Evolutionary conservation across 2,113 vertebrate species (phyloP).

Genomic region (Kryptolebias marmoratus): DNA sequence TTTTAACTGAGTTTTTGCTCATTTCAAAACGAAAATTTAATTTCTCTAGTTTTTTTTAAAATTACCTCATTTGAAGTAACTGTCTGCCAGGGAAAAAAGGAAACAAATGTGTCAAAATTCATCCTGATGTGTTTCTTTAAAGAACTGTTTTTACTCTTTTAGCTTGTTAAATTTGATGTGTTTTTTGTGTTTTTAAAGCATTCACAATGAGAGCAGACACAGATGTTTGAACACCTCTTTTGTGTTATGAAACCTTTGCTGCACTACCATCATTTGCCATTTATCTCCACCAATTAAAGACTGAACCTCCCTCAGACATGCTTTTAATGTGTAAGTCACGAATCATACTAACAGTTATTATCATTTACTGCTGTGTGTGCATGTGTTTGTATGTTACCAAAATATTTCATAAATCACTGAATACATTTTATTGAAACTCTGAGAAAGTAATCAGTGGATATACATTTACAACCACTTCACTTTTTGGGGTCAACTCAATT

Average conservation of each 20-base stretch:
- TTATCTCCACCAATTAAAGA: conserved; percentile 5
- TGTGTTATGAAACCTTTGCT: conserved; percentile 1
- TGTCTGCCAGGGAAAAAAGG: not conserved
- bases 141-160: not conserved
- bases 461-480: too few species aligned
- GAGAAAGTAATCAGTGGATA: too few species aligned
- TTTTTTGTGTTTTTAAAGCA: not conserved
- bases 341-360: too few species aligned
- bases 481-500: too few species aligned
- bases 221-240: conserved; percentile 15
- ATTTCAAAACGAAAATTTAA: not conserved
- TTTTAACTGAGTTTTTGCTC: too few species aligned
- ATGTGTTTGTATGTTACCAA: too few species aligned
- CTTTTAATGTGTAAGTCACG: too few species aligned
- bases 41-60: not conserved
- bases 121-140: conserved; percentile 16
- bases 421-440: too few species aligned
- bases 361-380: too few species aligned
- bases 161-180: not conserved
- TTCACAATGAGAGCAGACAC: conserved; percentile 6
- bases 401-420: too few species aligned
- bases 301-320: conserved; percentile 22
- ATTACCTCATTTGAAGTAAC: conserved; percentile 6
- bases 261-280: conserved; percentile 23
- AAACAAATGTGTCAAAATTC: not conserved